Percentiles rank a stretch among this genome's conserved stretches.
Conservation (phyloP, 2,113 vertebrate species). For the Haliaeetus leucogaster region DNA sequence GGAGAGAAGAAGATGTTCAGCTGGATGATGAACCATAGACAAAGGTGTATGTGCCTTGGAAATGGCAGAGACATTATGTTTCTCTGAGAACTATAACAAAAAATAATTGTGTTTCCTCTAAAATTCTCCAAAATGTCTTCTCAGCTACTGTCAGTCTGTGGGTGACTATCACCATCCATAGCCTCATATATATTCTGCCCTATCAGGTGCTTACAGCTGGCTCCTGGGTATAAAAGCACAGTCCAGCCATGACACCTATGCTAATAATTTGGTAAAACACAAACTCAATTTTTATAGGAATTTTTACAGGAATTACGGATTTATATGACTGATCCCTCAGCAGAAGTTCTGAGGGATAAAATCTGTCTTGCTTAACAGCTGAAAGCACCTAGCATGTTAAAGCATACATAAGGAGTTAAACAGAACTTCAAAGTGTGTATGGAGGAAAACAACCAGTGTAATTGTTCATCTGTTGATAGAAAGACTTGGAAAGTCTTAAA, state of each 20-base stretch:
- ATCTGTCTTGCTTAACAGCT: neutral
- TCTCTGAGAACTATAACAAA: neutral
- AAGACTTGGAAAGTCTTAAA: constrained; percentile 49
- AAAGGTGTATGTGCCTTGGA: neutral
- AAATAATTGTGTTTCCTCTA: neutral
- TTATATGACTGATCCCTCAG: neutral
- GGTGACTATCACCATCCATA: neutral
- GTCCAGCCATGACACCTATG: neutral
- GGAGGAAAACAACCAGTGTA: constrained; percentile 47
- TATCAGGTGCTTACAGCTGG: neutral
- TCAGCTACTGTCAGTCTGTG: neutral
- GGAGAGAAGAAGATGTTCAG: neutral
- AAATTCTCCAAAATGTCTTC: neutral
- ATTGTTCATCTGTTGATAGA: constrained; percentile 62
- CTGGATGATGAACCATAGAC: neutral
- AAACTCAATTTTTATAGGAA: neutral
- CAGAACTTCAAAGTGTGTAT: constrained; percentile 17
- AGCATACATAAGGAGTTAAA: neutral
- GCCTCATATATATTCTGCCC: neutral
- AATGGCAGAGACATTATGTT: neutral
- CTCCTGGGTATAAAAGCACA: neutral
- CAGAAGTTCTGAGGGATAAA: neutral
- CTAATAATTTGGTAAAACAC: neutral
- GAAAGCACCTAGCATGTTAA: neutral
- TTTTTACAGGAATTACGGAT: neutral